Conservation (phyloP, 1,140 invertebrate genomes). For the Bombus superbus region DNA sequence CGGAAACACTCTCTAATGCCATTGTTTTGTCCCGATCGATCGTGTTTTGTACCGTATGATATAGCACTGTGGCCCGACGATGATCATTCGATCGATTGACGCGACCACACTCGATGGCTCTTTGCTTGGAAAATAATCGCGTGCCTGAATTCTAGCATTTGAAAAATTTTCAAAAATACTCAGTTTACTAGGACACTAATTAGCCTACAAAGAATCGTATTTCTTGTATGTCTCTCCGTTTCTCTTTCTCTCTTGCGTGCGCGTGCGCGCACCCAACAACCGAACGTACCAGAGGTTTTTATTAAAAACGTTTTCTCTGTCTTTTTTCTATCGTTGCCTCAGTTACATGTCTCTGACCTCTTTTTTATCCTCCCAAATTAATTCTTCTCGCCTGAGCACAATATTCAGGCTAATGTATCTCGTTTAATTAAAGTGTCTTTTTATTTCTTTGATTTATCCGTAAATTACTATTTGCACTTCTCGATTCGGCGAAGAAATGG, state of each 20-base stretch:
- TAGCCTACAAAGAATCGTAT: slow-evolving; percentile 37
- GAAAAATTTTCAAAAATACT: slow-evolving; percentile 40
- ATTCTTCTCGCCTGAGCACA: slow-evolving; percentile 36
- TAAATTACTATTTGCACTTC: slow-evolving; percentile 32
- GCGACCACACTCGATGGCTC: slow-evolving; percentile 69
- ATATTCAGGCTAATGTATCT: slow-evolving; percentile 8
- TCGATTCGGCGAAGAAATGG: slow-evolving; percentile 28
- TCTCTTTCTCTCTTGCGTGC: slow-evolving; percentile 54
- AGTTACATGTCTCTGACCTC: not conserved
- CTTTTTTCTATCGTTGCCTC: slow-evolving; percentile 5
- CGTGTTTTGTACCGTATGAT: slow-evolving; percentile 69
- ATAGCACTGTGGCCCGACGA: slow-evolving; percentile 75
- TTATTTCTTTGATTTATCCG: slow-evolving; percentile 11
- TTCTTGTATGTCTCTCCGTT: slow-evolving; percentile 55
- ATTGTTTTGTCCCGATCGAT: slow-evolving; percentile 77
- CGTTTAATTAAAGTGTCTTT: slow-evolving; percentile 16
- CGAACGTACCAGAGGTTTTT: slow-evolving; percentile 22
- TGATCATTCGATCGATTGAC: slow-evolving; percentile 75
- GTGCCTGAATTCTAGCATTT: slow-evolving; percentile 71
- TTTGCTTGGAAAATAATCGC: slow-evolving; percentile 63
- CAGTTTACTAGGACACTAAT: slow-evolving; percentile 31
- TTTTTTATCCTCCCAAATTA: slow-evolving; percentile 30
- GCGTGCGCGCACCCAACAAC: slow-evolving; percentile 11
- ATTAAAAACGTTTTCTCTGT: slow-evolving; percentile 15
- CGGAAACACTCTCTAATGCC: slow-evolving; percentile 82